phyloP scores from a whole-genome alignment of 2,797 vertebrate species.

The Heteromormyrus szaboi region DNA sequence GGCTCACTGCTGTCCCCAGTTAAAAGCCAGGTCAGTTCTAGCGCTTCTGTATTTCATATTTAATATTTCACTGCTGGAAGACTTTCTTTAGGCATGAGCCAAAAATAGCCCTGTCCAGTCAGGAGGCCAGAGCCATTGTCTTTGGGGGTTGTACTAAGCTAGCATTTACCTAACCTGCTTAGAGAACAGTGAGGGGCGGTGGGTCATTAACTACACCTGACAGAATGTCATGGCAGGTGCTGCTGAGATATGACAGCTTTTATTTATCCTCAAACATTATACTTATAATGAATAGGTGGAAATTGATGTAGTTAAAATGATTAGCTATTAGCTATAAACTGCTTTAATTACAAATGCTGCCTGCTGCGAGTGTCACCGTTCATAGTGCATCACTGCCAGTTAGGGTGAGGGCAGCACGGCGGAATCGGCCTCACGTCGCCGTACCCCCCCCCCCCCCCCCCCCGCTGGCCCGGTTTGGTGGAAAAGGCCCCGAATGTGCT shows the following conservation, averaged over 20 bases:
- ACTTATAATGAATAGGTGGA: neutral
- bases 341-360: neutral
- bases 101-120: neutral
- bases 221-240: neutral
- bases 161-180: neutral
- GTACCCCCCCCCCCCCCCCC: no score
- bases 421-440: no score
- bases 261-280: neutral
- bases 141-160: neutral
- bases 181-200: neutral
- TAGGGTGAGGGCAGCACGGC: neutral
- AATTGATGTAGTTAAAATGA: neutral
- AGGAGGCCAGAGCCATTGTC: neutral
- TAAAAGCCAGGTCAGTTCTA: neutral
- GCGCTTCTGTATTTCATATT: neutral
- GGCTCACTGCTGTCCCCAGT: neutral
- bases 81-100: neutral
- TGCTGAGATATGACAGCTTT: neutral
- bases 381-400: neutral
- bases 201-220: neutral
- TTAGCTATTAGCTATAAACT: constrained; percentile 6
- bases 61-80: neutral
- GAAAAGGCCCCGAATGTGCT: neutral
- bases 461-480: neutral
- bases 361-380: neutral